phyloP scores from a whole-genome alignment of 2,797 vertebrate species.

The Ammospiza maritima region DNA sequence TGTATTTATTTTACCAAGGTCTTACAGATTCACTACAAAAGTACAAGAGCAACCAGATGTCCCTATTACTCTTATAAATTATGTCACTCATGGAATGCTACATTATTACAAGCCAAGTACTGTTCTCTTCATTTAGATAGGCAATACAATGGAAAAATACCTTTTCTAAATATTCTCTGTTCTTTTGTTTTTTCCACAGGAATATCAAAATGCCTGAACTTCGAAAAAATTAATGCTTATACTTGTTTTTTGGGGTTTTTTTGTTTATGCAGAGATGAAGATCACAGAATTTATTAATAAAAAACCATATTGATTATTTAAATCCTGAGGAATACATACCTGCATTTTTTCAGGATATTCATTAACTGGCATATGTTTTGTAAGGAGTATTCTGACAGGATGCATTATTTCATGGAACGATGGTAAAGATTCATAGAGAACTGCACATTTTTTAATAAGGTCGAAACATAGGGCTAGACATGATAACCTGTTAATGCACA shows the following conservation, averaged over 20 bases:
- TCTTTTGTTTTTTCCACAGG: background rate
- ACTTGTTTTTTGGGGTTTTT: background rate
- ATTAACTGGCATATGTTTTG: constrained; percentile 70
- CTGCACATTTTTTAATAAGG: constrained; percentile 82
- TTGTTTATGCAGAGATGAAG: background rate
- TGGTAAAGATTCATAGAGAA: constrained; percentile 80
- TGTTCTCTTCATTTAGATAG: background rate
- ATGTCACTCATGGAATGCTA: background rate
- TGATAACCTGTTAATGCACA: constrained; percentile 79
- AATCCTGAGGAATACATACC: constrained; percentile 75
- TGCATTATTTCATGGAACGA: constrained; percentile 81
- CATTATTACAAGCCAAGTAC: background rate
- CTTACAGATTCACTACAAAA: background rate
- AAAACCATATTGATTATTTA: background rate
- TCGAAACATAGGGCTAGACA: constrained; percentile 86
- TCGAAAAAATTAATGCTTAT: background rate
- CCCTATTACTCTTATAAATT: background rate
- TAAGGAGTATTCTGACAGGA: constrained; percentile 84
- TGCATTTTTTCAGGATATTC: constrained; percentile 80
- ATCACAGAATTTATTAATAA: background rate
- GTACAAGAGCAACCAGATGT: background rate
- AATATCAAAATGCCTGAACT: background rate
- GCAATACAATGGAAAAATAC: background rate
- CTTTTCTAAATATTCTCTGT: background rate
- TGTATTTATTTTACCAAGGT: background rate